Conservation (phyloP, 2,888 invertebrate species). For the Dexiosoma caninum region DNA sequence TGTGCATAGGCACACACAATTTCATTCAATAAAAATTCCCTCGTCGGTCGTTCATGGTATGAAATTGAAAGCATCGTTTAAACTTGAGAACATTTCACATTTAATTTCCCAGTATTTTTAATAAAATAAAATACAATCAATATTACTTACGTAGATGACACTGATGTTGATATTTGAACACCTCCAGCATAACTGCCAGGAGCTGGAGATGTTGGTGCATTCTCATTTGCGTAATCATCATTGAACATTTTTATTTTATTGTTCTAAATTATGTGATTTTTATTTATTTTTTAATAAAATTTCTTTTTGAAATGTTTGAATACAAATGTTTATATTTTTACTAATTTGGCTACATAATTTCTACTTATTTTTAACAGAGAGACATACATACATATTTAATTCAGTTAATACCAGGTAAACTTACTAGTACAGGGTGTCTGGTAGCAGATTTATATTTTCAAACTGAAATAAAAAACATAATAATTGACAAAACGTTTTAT, state of each 20-base stretch:
- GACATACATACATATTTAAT: not conserved
- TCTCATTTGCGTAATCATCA: not conserved
- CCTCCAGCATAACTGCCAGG: not conserved
- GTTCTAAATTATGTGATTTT: not conserved
- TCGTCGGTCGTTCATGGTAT: not conserved
- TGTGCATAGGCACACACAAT: not conserved
- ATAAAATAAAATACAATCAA: not conserved
- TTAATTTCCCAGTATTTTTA: not conserved
- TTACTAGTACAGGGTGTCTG: no score
- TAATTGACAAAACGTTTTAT: no score
- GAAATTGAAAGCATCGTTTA: not conserved
- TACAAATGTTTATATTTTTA: not conserved
- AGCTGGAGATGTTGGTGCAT: not conserved
- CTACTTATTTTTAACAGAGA: not conserved
- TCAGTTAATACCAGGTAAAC: no score
- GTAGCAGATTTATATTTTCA: no score
- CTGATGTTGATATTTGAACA: not conserved
- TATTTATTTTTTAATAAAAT: not conserved
- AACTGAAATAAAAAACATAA: no score
- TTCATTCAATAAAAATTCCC: no score
- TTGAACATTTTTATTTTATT: not conserved
- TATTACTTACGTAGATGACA: conserved; percentile 22
- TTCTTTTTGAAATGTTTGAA: not conserved
- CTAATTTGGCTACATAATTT: not conserved
- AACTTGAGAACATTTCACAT: conserved; percentile 10